Evolutionary conservation across 2,113 vertebrate genomes (phyloP).

Genomic region (Hyperopisus bebe): DNA sequence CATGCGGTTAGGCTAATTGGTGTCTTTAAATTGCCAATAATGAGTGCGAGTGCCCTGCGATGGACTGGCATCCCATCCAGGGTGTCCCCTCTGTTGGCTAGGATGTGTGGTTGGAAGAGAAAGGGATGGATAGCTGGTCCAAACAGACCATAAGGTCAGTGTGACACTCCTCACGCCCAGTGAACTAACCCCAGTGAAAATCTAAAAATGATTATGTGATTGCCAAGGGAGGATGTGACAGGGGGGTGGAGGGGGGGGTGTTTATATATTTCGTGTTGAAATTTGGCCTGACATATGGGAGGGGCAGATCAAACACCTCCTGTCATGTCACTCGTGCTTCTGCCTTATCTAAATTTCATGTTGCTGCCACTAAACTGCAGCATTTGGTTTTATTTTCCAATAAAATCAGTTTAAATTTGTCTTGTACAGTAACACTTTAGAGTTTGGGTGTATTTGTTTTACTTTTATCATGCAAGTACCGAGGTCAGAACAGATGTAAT

Average conservation of each 20-base stretch:
- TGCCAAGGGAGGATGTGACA: constrained; percentile 42
- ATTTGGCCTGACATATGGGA: constrained; percentile 38
- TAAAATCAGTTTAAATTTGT: neutral
- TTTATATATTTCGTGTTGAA: constrained; percentile 42
- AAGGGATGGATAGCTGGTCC: neutral
- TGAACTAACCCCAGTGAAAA: constrained; percentile 25
- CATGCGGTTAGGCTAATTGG: neutral
- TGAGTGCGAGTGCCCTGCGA: neutral
- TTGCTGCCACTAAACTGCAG: neutral
- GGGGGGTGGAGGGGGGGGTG: neutral
- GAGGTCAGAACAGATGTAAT: neutral
- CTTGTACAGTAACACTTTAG: neutral
- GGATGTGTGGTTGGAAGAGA: neutral
- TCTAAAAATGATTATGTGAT: constrained; percentile 43
- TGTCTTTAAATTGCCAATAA: neutral
- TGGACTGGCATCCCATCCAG: neutral
- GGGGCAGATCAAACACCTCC: constrained; percentile 45
- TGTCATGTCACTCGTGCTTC: constrained; percentile 44
- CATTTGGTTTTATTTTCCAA: neutral
- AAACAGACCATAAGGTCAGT: neutral
- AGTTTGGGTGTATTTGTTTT: neutral
- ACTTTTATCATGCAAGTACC: neutral
- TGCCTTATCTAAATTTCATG: constrained; percentile 37
- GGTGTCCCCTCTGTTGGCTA: neutral
- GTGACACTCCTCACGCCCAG: neutral